These are phyloP conservation scores for Pycnomerus fuliginosus DNA, from an alignment of 2,888 invertebrate genomes.

Conservation along the genomic window DNA sequence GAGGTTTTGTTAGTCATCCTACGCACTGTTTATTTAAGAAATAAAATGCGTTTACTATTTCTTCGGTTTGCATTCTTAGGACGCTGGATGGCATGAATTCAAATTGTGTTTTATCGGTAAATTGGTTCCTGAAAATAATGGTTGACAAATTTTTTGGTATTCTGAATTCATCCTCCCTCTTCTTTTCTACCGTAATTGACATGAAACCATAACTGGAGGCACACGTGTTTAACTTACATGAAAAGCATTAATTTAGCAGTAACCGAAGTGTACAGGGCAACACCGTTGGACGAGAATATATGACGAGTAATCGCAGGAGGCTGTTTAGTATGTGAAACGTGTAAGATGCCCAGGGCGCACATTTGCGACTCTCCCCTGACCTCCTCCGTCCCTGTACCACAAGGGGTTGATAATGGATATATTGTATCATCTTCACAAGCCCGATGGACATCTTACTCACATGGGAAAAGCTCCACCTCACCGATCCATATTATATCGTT, in stretches of 20 bases:
- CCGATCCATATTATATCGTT: constrained; percentile 19
- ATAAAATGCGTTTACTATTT: constrained; percentile 23
- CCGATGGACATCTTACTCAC: constrained; percentile 36
- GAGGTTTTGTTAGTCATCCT: constrained; percentile 20
- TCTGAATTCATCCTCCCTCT: too few species aligned
- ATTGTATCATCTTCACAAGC: constrained; percentile 48
- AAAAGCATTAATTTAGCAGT: constrained; percentile 30
- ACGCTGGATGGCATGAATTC: constrained; percentile 14
- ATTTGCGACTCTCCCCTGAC: constrained; percentile 43
- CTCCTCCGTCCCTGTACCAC: constrained; percentile 29
- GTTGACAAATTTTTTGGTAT: too few species aligned
- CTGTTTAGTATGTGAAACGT: constrained; percentile 53
- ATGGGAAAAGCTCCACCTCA: constrained; percentile 11
- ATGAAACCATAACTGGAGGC: constrained; percentile 5
- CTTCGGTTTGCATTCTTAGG: constrained; percentile 5
- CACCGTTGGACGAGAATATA: constrained; percentile 32
- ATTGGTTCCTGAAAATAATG: too few species aligned
- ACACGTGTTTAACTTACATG: constrained; percentile 26
- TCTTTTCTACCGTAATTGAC: too few species aligned
- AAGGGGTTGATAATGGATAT: constrained; percentile 50
- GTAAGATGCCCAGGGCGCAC: constrained; percentile 50
- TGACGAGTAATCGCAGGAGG: constrained; percentile 53
- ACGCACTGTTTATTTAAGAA: constrained; percentile 17
- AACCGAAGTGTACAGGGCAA: constrained; percentile 22
- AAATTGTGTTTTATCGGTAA: constrained; percentile 14